These are phyloP conservation scores for Xestia ashworthii DNA, from an alignment of 2,888 invertebrate genomes.

Conservation along the genomic window DNA sequence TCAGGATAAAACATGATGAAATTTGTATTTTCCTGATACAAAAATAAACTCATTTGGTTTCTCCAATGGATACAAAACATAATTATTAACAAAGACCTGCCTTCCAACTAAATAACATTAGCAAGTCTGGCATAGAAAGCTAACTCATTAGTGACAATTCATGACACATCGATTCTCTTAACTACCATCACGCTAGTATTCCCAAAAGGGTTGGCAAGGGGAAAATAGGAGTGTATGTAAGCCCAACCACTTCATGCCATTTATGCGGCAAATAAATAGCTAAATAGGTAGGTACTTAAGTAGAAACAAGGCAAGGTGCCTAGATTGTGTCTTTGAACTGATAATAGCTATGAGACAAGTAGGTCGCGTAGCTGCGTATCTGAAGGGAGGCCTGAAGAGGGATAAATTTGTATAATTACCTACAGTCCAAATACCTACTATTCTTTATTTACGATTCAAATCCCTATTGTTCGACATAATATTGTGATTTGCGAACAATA, in stretches of 20 bases:
- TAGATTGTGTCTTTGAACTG: neutral
- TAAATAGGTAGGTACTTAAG: neutral
- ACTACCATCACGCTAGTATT: neutral
- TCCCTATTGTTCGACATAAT: slow-evolving; percentile 15
- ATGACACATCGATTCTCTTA: neutral
- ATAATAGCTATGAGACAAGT: neutral
- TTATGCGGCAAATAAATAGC: neutral
- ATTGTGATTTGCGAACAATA: slow-evolving; percentile 30
- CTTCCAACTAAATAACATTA: neutral
- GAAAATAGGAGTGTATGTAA: neutral
- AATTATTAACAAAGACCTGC: neutral
- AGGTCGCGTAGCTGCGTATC: neutral
- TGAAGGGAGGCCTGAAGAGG: neutral
- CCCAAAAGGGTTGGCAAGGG: neutral
- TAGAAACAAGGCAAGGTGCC: neutral
- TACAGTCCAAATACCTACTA: neutral
- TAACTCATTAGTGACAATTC: neutral
- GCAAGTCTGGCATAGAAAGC: neutral
- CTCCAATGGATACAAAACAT: neutral
- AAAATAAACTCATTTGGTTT: neutral
- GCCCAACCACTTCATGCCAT: too few relatives aligned
- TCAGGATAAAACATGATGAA: slow-evolving; percentile 5
- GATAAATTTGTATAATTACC: neutral
- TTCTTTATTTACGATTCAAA: slow-evolving; percentile 6
- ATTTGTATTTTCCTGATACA: neutral